Percentiles rank a stretch among this genome's conserved stretches.
phyloP scores from a whole-genome alignment of 2,797 vertebrate genomes.

The Chrysocyon brachyurus region DNA sequence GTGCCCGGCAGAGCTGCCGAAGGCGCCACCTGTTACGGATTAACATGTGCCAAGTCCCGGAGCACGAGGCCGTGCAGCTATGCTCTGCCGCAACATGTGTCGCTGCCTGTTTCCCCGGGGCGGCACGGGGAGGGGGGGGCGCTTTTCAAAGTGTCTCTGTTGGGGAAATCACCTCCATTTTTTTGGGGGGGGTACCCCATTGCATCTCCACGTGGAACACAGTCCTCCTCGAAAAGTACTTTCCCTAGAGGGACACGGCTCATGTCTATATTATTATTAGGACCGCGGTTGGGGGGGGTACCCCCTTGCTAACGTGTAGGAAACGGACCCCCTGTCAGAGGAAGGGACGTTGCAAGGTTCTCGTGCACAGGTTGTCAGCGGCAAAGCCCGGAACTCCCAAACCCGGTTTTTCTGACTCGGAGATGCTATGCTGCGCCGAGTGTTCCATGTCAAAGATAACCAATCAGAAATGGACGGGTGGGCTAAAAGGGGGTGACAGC shows the following conservation, averaged over 20 bases:
- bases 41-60: slow-evolving; percentile 68
- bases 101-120: slow-evolving; percentile 62
- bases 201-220: neutral
- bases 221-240: slow-evolving; percentile 21
- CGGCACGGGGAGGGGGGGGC: fast-evolving
- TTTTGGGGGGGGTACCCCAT: neutral
- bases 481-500: neutral
- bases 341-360: neutral
- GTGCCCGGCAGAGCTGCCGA: slow-evolving; percentile 44
- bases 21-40: slow-evolving; percentile 81
- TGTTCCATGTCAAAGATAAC: neutral
- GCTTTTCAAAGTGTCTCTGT: neutral
- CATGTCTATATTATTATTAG: fast-evolving
- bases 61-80: slow-evolving; percentile 12
- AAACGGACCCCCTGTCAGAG: neutral
- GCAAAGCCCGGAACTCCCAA: neutral
- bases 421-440: neutral
- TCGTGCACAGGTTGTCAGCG: neutral
- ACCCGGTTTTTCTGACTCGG: neutral
- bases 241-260: neutral
- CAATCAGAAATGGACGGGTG: slow-evolving; percentile 23
- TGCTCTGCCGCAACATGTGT: slow-evolving; percentile 71
- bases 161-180: neutral
- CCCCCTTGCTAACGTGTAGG: neutral
- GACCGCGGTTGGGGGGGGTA: neutral